Evolutionary conservation across 2,797 vertebrate species (phyloP).

Genomic region (Alca torda): DNA sequence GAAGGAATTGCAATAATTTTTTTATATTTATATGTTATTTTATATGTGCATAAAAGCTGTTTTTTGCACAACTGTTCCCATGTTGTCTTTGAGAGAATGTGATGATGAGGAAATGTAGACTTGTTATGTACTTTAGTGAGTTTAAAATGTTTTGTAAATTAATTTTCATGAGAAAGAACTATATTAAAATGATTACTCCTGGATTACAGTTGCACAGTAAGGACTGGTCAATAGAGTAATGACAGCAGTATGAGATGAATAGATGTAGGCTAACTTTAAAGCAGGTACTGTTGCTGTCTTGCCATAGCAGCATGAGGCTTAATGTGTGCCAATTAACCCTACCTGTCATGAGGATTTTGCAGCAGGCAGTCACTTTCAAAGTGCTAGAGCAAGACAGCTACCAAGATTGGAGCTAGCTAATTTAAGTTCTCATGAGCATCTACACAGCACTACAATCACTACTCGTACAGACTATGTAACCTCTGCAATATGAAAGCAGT

Average conservation of each 20-base stretch:
- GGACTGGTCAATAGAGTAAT: neutral
- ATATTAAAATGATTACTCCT: neutral
- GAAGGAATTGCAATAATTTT: neutral
- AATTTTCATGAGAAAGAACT: neutral
- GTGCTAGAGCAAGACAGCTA: neutral
- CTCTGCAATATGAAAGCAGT: neutral
- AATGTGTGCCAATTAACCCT: neutral
- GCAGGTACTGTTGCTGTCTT: neutral
- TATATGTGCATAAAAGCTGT: neutral
- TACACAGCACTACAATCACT: neutral
- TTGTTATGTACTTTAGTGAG: neutral
- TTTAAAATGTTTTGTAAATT: neutral
- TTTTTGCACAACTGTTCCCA: neutral
- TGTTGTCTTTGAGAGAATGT: neutral
- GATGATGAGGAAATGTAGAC: neutral
- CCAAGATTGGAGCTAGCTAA: neutral
- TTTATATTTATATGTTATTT: neutral
- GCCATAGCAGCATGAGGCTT: neutral
- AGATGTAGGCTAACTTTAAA: neutral
- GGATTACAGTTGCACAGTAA: neutral
- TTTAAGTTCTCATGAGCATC: neutral
- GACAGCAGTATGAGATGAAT: neutral
- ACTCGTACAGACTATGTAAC: rapidly evolving
- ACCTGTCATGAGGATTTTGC: neutral
- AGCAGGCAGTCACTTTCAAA: neutral